Evolutionary conservation across 64 coral and sea anemone species (phyloP).

Genomic region (Catalaphyllia jardinei): DNA sequence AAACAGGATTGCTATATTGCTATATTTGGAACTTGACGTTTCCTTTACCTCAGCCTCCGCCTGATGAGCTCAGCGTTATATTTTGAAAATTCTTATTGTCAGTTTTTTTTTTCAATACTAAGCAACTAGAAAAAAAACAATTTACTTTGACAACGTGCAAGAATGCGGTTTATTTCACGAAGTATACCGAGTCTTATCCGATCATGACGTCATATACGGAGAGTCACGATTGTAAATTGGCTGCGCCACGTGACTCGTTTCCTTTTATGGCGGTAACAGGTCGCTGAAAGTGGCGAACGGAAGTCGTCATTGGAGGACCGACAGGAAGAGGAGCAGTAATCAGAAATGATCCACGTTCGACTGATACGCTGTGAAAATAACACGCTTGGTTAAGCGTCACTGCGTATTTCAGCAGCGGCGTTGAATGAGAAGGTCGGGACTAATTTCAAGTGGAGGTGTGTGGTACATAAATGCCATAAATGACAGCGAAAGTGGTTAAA

Average conservation of each 20-base stretch:
- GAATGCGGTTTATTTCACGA: neutral
- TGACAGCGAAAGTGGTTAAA: neutral
- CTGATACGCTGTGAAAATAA: neutral
- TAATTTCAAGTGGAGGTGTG: constrained; percentile 2
- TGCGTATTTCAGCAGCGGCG: neutral
- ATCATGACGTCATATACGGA: neutral
- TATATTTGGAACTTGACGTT: no score
- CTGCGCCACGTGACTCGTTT: neutral
- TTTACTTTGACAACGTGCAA: neutral
- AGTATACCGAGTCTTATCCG: neutral
- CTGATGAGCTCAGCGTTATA: no score
- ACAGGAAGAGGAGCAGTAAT: constrained; percentile 17
- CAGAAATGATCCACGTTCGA: neutral
- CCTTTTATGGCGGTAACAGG: constrained; percentile 23
- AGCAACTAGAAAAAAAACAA: no score
- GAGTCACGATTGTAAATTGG: neutral
- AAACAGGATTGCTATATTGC: no score
- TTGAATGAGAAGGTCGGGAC: neutral
- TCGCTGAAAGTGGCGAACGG: neutral
- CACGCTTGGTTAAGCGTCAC: neutral
- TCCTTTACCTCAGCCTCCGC: no score
- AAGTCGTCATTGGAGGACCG: constrained; percentile 8
- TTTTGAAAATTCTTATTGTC: no score
- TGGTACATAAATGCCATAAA: neutral
- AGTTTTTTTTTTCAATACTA: no score